Conservation (phyloP, 2,113 vertebrate genomes). For the Dromiciops gliroides region DNA sequence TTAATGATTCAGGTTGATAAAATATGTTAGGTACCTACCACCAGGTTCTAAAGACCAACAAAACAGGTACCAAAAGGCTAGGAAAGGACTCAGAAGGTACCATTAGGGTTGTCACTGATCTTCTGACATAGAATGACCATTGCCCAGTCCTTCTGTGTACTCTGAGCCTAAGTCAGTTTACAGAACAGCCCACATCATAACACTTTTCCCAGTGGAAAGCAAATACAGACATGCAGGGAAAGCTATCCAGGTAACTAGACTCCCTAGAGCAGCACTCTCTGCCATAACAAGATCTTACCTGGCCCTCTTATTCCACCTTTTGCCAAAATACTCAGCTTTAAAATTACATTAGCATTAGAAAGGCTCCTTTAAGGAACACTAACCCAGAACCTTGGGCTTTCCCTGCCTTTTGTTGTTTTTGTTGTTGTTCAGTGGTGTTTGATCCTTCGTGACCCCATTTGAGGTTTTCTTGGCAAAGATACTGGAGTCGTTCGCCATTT, state of each 20-base stretch:
- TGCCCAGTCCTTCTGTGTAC: neutral
- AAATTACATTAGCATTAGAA: neutral
- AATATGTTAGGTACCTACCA: neutral
- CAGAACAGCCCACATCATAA: neutral
- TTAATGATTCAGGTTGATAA: neutral
- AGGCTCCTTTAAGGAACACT: neutral
- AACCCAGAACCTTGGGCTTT: neutral
- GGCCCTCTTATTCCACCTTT: neutral
- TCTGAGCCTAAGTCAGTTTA: neutral
- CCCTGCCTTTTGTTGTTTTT: neutral
- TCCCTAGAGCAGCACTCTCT: neutral
- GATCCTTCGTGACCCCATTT: neutral
- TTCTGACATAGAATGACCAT: neutral
- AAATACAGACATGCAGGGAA: neutral
- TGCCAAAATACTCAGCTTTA: neutral
- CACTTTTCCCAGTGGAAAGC: neutral
- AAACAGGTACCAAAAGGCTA: neutral
- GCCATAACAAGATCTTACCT: neutral
- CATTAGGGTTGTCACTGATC: neutral
- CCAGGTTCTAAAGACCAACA: neutral
- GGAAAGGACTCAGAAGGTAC: neutral
- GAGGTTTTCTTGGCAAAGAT: neutral
- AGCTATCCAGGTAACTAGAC: neutral
- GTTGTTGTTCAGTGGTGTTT: neutral
- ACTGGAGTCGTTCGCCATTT: neutral